phyloP scores from a whole-genome alignment of 2,797 vertebrate genomes.

The Tokudaia muenninki region DNA sequence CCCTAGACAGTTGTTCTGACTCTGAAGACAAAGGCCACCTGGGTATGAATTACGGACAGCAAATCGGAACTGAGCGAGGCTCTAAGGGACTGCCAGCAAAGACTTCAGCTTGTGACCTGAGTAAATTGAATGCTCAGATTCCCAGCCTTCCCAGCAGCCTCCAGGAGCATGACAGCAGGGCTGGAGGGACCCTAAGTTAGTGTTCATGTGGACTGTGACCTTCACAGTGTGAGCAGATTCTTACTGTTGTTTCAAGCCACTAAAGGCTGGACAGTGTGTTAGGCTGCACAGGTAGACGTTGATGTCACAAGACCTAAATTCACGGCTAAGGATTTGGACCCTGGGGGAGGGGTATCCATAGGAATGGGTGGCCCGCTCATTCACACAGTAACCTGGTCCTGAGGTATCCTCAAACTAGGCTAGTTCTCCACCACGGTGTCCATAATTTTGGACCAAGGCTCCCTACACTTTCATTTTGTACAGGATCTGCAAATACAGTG shows the following conservation, averaged over 20 bases:
- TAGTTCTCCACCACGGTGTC: background rate
- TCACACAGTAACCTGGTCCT: background rate
- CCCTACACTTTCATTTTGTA: background rate
- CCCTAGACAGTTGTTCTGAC: background rate
- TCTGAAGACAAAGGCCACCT: background rate
- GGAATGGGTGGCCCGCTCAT: no score
- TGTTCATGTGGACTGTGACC: no score
- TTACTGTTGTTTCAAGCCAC: background rate
- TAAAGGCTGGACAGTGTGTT: background rate
- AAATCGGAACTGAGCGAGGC: background rate
- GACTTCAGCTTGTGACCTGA: background rate
- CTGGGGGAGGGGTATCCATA: accelerated
- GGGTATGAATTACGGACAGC: background rate
- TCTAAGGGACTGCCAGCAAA: background rate
- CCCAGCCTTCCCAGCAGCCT: background rate
- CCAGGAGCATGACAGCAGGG: no score
- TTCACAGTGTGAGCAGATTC: background rate
- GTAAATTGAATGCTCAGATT: no score
- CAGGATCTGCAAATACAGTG: background rate
- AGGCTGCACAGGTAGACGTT: background rate
- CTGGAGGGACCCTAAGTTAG: no score
- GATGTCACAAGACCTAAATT: background rate
- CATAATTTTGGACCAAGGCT: background rate
- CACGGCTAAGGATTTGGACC: background rate
- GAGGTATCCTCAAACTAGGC: no score